Percentiles rank a stretch among this genome's conserved stretches.
These are phyloP conservation scores for Noctua janthina DNA, from an alignment of 2,888 invertebrate species.

Conservation along the genomic window DNA sequence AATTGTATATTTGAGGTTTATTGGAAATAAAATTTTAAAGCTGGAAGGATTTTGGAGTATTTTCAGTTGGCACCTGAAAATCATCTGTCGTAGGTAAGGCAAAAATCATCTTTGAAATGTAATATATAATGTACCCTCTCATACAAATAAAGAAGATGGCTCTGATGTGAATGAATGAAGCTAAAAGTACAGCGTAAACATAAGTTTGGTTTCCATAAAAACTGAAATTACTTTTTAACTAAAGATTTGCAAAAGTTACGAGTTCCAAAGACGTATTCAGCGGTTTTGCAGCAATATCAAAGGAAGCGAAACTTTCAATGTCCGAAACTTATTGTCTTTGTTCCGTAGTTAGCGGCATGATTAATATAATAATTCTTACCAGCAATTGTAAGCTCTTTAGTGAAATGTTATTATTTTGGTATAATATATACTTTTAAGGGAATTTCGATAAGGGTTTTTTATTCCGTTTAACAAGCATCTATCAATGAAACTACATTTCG, in stretches of 20 bases:
- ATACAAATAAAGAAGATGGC: not conserved
- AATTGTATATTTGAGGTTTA: constrained; percentile 7
- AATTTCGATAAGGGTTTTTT: not conserved
- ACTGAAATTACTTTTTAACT: constrained; percentile 35
- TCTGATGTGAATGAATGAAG: not conserved
- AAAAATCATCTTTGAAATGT: not conserved
- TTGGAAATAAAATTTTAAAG: not conserved
- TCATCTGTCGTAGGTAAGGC: not conserved
- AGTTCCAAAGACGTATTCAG: constrained; percentile 60
- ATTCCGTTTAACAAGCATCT: no score
- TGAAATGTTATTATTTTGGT: constrained; percentile 22
- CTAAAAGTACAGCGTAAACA: not conserved
- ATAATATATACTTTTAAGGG: not conserved
- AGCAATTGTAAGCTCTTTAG: constrained; percentile 34
- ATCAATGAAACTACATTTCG: not conserved
- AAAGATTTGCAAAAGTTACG: constrained; percentile 56
- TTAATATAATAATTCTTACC: constrained; percentile 60
- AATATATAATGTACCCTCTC: not conserved
- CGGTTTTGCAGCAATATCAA: constrained; percentile 57
- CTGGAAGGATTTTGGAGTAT: not conserved
- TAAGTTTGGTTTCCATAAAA: constrained; percentile 13
- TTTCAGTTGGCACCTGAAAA: not conserved
- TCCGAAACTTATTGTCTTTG: constrained; percentile 63
- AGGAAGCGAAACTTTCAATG: constrained; percentile 61
- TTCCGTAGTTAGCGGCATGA: constrained; percentile 48